A percentile compares a stretch with the other conserved stretches of the same genome.
These are phyloP conservation scores for Larimichthys crocea DNA, from an alignment of 2,113 vertebrate genomes.

Conservation along the genomic window DNA sequence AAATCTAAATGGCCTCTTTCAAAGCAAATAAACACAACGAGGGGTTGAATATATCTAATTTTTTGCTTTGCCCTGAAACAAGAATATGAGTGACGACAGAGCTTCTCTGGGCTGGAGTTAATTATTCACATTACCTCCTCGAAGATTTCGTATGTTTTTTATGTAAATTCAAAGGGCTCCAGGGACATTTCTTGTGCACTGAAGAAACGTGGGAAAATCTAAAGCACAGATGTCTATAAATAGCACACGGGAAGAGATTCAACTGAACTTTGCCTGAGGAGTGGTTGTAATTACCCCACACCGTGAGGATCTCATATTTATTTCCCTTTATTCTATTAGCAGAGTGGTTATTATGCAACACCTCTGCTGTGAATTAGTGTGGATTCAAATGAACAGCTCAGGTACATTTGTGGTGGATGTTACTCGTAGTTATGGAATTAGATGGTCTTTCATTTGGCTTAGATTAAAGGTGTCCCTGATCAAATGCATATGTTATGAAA, in stretches of 20 bases:
- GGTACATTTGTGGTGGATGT: neutral
- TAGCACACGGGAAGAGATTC: constrained; percentile 51
- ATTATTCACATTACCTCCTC: constrained; percentile 50
- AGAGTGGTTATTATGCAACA: constrained; percentile 1
- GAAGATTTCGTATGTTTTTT: constrained; percentile 35
- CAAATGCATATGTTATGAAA: neutral
- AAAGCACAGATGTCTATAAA: constrained; percentile 57
- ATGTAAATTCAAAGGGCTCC: constrained; percentile 58
- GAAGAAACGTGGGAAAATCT: constrained; percentile 45
- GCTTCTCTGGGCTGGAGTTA: constrained; percentile 52
- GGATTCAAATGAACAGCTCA: neutral
- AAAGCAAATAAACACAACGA: constrained; percentile 32
- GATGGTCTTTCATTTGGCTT: neutral
- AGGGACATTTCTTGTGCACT: constrained; percentile 63
- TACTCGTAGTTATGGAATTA: neutral
- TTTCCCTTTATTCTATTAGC: constrained; percentile 26
- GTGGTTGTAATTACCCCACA: constrained; percentile 41
- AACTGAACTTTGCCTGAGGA: constrained; percentile 44
- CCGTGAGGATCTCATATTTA: constrained; percentile 33
- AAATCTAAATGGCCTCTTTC: neutral
- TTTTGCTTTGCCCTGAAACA: constrained; percentile 18
- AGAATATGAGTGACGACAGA: constrained; percentile 1
- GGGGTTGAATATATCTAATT: neutral
- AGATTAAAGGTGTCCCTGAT: neutral
- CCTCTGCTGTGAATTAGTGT: neutral